Evolutionary conservation across 1,140 invertebrate species (phyloP).

Genomic region (Augochlora pura): DNA sequence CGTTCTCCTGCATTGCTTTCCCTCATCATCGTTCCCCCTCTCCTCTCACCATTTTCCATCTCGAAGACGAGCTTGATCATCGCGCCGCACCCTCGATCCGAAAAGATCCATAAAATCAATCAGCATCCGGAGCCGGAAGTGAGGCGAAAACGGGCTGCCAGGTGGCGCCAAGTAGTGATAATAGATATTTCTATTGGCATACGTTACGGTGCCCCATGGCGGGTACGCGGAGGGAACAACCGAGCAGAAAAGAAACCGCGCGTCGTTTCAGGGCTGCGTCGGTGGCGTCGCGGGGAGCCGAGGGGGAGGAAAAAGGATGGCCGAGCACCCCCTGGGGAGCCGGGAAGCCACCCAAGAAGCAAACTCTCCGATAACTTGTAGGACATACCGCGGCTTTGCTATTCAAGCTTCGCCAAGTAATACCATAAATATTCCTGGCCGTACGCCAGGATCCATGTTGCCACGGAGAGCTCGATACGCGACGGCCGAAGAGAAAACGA

Average conservation of each 20-base stretch:
- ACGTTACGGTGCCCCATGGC: conserved; percentile 55
- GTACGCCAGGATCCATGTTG: conserved; percentile 59
- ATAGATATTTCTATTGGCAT: conserved; percentile 74
- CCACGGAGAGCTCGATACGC: conserved; percentile 43
- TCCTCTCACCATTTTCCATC: too few species aligned
- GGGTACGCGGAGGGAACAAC: conserved; percentile 18
- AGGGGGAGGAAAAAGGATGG: conserved; percentile 38
- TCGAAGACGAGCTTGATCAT: too few species aligned
- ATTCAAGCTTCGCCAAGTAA: conserved; percentile 70
- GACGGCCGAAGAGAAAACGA: conserved; percentile 41
- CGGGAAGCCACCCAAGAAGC: conserved; percentile 77
- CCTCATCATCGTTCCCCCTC: too few species aligned
- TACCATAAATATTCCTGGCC: conserved; percentile 69
- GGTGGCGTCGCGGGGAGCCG: conserved; percentile 52
- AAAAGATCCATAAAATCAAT: too few species aligned
- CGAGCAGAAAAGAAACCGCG: conserved; percentile 28
- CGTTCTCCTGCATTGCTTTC: too few species aligned
- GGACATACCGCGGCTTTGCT: conserved; percentile 71
- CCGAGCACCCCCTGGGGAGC: conserved; percentile 74
- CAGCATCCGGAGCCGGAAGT: too few species aligned
- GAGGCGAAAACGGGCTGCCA: background rate
- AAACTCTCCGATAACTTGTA: conserved; percentile 74
- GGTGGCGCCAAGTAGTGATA: conserved; percentile 44
- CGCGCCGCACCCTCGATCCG: too few species aligned
- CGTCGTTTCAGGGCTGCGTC: conserved; percentile 37